A percentile compares a stretch with the other conserved stretches of the same genome.
Conservation (phyloP, 2,113 vertebrate genomes). For the Porphyrio hochstetteri region DNA sequence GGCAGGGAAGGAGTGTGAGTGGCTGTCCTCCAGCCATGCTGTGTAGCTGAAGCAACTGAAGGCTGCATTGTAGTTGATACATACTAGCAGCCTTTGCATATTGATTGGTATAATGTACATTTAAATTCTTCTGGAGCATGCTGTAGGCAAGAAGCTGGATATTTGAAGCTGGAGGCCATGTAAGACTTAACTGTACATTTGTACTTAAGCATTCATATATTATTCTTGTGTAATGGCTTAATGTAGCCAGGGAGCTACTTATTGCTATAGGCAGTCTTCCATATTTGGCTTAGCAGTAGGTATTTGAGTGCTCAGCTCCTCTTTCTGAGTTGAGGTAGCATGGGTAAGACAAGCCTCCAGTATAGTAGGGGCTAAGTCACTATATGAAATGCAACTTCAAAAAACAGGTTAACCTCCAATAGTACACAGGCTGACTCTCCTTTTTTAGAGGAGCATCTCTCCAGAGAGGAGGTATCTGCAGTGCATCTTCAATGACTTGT, state of each 20-base stretch:
- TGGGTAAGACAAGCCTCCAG: background rate
- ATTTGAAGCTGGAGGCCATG: constrained; percentile 28
- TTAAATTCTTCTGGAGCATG: background rate
- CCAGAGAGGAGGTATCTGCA: background rate
- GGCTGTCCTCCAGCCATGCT: background rate
- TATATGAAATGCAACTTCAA: background rate
- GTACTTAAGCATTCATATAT: constrained; percentile 25
- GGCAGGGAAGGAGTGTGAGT: background rate
- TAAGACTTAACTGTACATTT: constrained; percentile 26
- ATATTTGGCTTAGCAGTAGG: background rate
- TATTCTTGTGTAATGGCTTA: background rate
- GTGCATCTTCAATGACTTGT: background rate
- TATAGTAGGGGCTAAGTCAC: background rate
- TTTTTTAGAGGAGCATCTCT: background rate
- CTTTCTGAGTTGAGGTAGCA: background rate
- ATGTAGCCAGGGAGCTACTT: background rate
- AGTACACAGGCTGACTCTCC: no score
- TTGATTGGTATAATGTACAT: background rate
- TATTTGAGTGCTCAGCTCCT: background rate
- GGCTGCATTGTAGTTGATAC: background rate
- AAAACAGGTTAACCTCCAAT: background rate
- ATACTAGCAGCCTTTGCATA: background rate
- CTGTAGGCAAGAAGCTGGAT: constrained; percentile 13
- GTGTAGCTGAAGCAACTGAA: background rate
- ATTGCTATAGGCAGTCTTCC: background rate